Conservation (phyloP, 2,113 vertebrate species). For the Pachycephala philippinensis region DNA sequence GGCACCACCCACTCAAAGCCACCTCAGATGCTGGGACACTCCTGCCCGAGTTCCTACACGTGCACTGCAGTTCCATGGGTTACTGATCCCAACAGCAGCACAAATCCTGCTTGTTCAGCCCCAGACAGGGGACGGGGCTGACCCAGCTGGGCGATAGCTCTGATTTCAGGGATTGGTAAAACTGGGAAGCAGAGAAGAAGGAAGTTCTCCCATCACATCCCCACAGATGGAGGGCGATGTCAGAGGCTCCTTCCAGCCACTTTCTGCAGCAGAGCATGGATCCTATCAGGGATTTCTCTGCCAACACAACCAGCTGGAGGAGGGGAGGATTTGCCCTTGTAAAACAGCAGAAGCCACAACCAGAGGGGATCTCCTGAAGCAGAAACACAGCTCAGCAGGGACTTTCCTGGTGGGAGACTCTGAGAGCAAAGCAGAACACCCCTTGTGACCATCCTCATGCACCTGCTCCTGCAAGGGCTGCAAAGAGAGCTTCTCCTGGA, state of each 20-base stretch:
- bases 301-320: not conserved
- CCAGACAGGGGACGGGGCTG: not conserved
- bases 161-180: fast-evolving
- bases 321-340: not conserved
- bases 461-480: not conserved
- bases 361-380: not conserved
- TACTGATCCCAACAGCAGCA: not conserved
- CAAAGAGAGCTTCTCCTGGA: not conserved
- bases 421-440: not conserved
- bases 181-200: not conserved
- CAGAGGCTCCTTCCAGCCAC: not conserved
- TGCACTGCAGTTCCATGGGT: not conserved
- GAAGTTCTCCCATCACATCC: fast-evolving
- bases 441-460: not conserved
- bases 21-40: not conserved
- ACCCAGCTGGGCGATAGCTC: fast-evolving
- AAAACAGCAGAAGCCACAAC: not conserved
- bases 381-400: not conserved
- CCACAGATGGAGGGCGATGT: fast-evolving
- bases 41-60: not conserved
- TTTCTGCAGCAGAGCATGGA: not conserved
- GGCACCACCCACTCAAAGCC: not conserved
- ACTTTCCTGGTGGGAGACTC: not conserved
- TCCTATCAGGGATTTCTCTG: not conserved
- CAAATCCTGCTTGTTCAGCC: not conserved